phyloP scores from a whole-genome alignment of 2,888 invertebrate genomes.

The Cataglyphis altisquamis region DNA sequence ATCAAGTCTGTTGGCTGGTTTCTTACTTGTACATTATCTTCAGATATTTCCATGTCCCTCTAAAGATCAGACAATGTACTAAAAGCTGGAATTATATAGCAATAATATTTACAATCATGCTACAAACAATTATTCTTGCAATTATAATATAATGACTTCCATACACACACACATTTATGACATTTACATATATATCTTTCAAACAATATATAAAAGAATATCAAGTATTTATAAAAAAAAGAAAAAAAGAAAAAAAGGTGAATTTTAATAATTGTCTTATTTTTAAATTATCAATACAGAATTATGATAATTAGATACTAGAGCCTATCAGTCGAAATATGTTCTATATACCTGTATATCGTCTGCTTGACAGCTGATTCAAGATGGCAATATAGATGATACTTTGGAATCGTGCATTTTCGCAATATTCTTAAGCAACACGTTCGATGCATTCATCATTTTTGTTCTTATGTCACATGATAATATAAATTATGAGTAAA shows the following conservation, averaged over 20 bases:
- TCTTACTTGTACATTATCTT: conserved; percentile 72
- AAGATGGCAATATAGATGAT: conserved; percentile 67
- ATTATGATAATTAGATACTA: conserved; percentile 4
- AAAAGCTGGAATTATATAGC: conserved; percentile 56
- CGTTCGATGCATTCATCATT: conserved; percentile 48
- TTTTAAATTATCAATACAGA: background rate
- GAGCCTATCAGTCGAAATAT: conserved; percentile 31
- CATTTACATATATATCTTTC: background rate
- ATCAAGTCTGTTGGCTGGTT: conserved; percentile 70
- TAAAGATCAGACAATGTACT: conserved; percentile 27
- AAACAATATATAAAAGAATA: background rate
- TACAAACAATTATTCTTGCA: background rate
- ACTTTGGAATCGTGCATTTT: conserved; percentile 61
- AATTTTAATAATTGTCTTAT: background rate
- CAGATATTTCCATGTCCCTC: conserved; percentile 79
- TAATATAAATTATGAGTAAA: conserved; percentile 38
- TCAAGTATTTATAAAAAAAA: background rate
- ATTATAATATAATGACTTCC: background rate
- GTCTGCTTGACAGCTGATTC: conserved; percentile 83
- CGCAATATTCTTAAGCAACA: conserved; percentile 40
- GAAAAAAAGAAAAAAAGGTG: background rate
- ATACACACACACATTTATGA: background rate
- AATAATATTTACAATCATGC: background rate
- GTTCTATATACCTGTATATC: conserved; percentile 76
- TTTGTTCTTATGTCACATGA: conserved; percentile 61